Percentiles rank a stretch among this genome's conserved stretches.
phyloP scores from a whole-genome alignment of 2,113 vertebrate genomes.

The Pleuronectes platessa region DNA sequence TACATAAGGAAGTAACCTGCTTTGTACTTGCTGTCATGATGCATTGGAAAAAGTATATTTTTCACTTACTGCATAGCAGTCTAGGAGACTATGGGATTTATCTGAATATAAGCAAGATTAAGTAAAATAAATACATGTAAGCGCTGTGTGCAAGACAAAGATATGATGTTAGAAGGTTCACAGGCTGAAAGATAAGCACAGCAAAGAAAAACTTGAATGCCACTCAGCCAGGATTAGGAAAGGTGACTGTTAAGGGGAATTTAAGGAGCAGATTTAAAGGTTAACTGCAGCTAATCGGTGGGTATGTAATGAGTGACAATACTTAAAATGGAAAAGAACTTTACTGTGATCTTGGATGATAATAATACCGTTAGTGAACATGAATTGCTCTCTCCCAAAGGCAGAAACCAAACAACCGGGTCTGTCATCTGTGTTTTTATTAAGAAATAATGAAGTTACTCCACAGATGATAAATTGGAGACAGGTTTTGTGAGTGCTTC shows the following conservation, averaged over 20 bases:
- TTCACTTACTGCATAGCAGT: background rate
- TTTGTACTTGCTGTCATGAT: background rate
- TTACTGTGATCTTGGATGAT: constrained; percentile 16
- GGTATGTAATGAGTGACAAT: constrained; percentile 26
- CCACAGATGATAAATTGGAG: background rate
- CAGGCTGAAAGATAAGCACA: constrained; percentile 53
- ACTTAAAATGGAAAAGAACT: constrained; percentile 25
- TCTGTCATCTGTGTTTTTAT: constrained; percentile 4
- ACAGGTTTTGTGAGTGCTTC: background rate
- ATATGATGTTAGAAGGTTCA: constrained; percentile 48
- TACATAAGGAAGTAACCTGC: background rate
- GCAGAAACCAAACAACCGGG: constrained; percentile 45
- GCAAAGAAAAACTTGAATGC: constrained; percentile 53
- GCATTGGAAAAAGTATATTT: background rate
- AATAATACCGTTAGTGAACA: constrained; percentile 1
- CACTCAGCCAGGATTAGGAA: constrained; percentile 43
- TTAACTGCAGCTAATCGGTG: constrained; percentile 33
- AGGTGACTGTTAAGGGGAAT: constrained; percentile 21
- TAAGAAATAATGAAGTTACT: background rate
- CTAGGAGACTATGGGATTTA: background rate
- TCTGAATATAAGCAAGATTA: constrained; percentile 24
- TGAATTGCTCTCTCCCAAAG: constrained; percentile 48
- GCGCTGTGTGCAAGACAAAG: constrained; percentile 31
- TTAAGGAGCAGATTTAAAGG: constrained; percentile 17
- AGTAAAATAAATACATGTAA: constrained; percentile 26